Evolutionary conservation across 2,888 invertebrate genomes (phyloP), one percentile per base, ranked within the genome.

Genomic region (Zootermopsis nevadensis): DNA sequence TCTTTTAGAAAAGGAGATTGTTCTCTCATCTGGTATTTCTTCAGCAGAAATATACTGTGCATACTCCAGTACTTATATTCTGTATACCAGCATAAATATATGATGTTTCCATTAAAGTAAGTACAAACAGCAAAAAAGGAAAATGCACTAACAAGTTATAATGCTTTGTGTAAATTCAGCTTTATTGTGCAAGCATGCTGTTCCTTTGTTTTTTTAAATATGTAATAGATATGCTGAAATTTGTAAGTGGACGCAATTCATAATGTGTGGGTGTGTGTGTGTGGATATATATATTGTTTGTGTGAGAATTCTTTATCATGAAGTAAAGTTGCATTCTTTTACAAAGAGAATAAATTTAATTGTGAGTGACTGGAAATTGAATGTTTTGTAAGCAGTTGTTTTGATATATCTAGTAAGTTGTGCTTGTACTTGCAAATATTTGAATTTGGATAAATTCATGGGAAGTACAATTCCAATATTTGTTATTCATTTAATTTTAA

Each of bases 121-220:
- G 74, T 74, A 74, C n/a, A 42, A 38, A 8, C 33, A 19, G 3
- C n/a, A 42, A 24, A 74, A 35, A 31, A 74, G 7, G n/a, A n/a
- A n/a, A n/a, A n/a, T 10, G 31, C 38, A 74, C 74, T 74, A 74
- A 74, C 74, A 69, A 33, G 31, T 19, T 3, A 48, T 60, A 60
- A 60, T n/a, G 27, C n/a, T 15, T 74, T 8, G 38, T 33, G 10
- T 31, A 30, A 31, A 31, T 66, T 30, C 33, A 33, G 15, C 33
- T 69, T 69, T 69, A 22, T 31, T 33, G n/a, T 77, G 79, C 79
- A 35, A 31, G 79, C 79, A 79, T 79, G 79, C 66, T 66, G 38
- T 60, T 66, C 38, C 79, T 79, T 79, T 66, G 22, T 35, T 66
- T 66, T 79, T 38, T 31, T 27, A 66, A 33, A 35, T 6, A 31